Percentiles rank a stretch among this genome's conserved stretches.
phyloP scores from a whole-genome alignment of 2,888 invertebrate species.

The Adelphocoris suturalis region DNA sequence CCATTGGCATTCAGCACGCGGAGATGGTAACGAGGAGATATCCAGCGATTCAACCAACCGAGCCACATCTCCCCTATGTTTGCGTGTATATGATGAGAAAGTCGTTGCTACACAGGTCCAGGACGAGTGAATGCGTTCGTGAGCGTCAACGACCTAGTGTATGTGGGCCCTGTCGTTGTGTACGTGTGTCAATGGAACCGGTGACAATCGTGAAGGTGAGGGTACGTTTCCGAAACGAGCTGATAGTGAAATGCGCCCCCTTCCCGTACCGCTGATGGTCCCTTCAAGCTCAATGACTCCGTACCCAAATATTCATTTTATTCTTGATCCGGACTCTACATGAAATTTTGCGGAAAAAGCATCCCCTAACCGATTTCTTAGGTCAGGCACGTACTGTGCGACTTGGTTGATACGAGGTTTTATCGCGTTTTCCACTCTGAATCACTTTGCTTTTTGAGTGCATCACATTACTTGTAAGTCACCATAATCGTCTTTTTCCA shows the following conservation, averaged over 20 bases:
- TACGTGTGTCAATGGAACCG: neutral
- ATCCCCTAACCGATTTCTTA: too few species aligned
- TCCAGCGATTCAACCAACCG: slow-evolving; percentile 20
- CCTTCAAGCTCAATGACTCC: neutral
- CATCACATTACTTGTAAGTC: too few species aligned
- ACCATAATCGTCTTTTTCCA: too few species aligned
- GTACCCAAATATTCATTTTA: neutral
- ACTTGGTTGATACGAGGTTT: too few species aligned
- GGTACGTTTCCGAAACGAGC: neutral
- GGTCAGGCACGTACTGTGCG: too few species aligned
- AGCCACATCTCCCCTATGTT: neutral
- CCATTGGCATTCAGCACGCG: slow-evolving; percentile 11
- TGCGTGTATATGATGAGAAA: neutral
- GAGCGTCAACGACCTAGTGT: neutral
- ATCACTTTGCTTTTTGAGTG: too few species aligned
- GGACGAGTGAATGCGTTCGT: neutral
- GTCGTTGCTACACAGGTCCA: neutral
- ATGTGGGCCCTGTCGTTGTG: too few species aligned
- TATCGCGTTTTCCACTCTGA: too few species aligned
- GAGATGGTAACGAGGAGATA: slow-evolving; percentile 44
- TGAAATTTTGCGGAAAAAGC: too few species aligned
- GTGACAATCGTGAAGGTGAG: neutral
- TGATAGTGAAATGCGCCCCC: neutral
- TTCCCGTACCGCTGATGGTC: neutral
- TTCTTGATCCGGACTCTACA: too few species aligned